phyloP scores from a whole-genome alignment of 2,113 vertebrate genomes.

The Otocyon megalotis region DNA sequence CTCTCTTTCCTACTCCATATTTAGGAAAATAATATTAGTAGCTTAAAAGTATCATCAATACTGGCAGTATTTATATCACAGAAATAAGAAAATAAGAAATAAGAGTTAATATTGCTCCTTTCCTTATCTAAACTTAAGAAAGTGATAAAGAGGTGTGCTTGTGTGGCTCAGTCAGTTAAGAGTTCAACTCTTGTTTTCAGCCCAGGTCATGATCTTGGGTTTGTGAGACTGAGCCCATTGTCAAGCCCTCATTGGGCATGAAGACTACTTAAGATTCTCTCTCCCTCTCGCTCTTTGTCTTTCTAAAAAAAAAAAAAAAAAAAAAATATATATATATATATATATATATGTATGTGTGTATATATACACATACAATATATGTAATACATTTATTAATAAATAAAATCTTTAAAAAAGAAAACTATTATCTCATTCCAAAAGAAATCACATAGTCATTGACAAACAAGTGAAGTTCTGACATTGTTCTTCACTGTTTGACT shows the following conservation, averaged over 20 bases:
- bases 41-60: not conserved
- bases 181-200: not conserved
- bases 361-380: too few relatives aligned
- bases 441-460: not conserved
- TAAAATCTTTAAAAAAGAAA: not conserved
- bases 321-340: too few relatives aligned
- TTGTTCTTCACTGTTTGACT: not conserved
- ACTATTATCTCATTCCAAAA: not conserved
- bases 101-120: not conserved
- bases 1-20: not conserved
- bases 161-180: not conserved
- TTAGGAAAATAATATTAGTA: not conserved
- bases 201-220: not conserved
- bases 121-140: not conserved
- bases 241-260: not conserved
- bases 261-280: not conserved
- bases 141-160: not conserved
- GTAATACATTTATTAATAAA: too few relatives aligned
- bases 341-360: too few relatives aligned
- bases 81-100: not conserved
- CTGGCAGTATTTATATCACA: not conserved
- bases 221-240: not conserved
- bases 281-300: not conserved
- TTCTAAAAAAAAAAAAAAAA: not conserved
- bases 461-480: not conserved